Percentiles rank a stretch among this genome's conserved stretches.
Evolutionary conservation across 64 coral and sea anemone species (phyloP).

Genomic region (Exaiptasia diaphana): DNA sequence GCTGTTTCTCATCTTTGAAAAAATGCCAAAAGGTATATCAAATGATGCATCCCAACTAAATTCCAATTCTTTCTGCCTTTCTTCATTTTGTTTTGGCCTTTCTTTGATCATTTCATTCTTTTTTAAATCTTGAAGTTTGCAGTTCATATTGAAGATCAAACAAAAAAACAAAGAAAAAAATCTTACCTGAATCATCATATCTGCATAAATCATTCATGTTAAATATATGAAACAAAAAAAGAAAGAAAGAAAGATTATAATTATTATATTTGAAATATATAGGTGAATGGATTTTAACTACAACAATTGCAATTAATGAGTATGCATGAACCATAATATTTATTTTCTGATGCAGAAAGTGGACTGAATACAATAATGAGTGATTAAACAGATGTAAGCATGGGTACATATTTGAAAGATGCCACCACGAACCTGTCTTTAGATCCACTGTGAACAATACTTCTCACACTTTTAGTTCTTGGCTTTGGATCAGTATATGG

Average conservation of each 20-base stretch:
- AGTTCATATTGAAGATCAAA: too few species aligned
- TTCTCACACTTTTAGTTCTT: constrained; percentile 81
- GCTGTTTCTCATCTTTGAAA: constrained; percentile 57
- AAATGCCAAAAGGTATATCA: not conserved
- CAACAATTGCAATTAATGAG: not conserved
- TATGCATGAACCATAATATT: too few species aligned
- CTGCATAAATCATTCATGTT: not conserved
- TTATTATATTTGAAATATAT: too few species aligned
- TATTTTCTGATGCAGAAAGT: not conserved
- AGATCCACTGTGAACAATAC: constrained; percentile 72
- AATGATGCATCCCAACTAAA: too few species aligned
- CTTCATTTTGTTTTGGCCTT: too few species aligned
- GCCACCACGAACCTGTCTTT: constrained; percentile 49
- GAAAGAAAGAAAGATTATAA: not conserved
- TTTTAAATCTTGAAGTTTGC: too few species aligned
- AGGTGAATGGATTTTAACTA: not conserved
- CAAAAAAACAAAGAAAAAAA: too few species aligned
- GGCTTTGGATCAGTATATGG: constrained; percentile 76
- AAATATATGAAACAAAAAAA: not conserved
- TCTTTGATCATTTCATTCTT: too few species aligned
- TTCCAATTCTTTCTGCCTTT: too few species aligned
- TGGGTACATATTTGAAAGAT: not conserved
- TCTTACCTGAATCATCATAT: not conserved
- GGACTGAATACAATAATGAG: not conserved
- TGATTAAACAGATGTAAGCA: not conserved